Conservation (phyloP, 2,113 vertebrate genomes). For the Tringa solitaria region DNA sequence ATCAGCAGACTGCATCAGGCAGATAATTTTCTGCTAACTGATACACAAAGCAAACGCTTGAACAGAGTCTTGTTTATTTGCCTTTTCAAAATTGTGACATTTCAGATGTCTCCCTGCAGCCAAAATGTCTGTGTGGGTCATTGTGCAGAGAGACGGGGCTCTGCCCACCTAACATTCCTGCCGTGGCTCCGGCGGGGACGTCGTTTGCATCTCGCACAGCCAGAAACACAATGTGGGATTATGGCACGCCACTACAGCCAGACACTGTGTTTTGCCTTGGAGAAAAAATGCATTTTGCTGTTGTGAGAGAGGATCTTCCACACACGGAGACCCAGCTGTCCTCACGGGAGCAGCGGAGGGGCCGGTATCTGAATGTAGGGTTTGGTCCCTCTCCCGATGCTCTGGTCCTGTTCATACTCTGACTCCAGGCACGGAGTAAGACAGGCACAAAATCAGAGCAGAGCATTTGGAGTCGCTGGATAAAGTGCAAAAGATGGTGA, state of each 20-base stretch:
- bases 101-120: constrained; percentile 39
- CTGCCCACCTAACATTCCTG: constrained; percentile 46
- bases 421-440: neutral
- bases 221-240: neutral
- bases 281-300: neutral
- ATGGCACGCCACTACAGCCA: neutral
- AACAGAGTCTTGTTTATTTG: constrained; percentile 49
- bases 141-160: neutral
- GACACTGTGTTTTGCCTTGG: neutral
- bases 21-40: constrained; percentile 39
- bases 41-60: constrained; percentile 9
- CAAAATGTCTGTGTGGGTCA: neutral
- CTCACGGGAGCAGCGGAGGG: rapidly evolving
- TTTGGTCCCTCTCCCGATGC: neutral
- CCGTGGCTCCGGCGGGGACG: rapidly evolving
- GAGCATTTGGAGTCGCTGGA: neutral
- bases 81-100: constrained; percentile 49
- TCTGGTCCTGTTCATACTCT: neutral
- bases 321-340: neutral
- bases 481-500: neutral
- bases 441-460: neutral
- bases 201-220: rapidly evolving
- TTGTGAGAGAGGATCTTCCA: neutral
- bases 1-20: constrained; percentile 8
- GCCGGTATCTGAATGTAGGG: rapidly evolving